phyloP scores from a whole-genome alignment of 1,140 invertebrate species.

The Heliconius hermathena region DNA sequence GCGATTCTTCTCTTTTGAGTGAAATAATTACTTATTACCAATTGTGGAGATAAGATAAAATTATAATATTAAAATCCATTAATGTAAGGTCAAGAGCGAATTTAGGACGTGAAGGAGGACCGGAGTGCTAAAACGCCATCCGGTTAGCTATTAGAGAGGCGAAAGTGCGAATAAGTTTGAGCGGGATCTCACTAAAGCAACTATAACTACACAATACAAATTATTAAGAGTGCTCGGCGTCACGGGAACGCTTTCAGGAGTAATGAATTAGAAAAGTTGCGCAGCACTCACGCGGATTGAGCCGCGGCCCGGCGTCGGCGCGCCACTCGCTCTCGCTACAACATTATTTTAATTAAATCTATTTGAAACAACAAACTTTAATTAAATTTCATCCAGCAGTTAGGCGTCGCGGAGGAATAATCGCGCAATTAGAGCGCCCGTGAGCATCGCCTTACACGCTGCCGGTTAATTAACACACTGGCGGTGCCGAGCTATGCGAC shows the following conservation, averaged over 20 bases:
- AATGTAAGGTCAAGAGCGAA: neutral
- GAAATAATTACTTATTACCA: conserved; percentile 42
- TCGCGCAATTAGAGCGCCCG: conserved; percentile 81
- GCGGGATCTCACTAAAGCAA: conserved; percentile 56
- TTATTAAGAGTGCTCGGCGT: conserved; percentile 80
- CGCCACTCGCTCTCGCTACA: conserved; percentile 74
- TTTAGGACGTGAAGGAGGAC: neutral
- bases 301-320: conserved; percentile 67
- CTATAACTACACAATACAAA: conserved; percentile 79
- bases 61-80: conserved; percentile 36
- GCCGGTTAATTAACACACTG: conserved; percentile 80
- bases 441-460: conserved; percentile 80
- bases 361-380: conserved; percentile 82
- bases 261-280: conserved; percentile 82
- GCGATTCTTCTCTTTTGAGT: conserved; percentile 42
- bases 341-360: conserved; percentile 82
- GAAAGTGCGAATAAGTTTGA: conserved; percentile 37
- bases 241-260: conserved; percentile 81
- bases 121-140: neutral
- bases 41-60: conserved; percentile 48
- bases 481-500: conserved; percentile 63
- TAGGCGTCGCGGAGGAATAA: conserved; percentile 81
- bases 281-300: conserved; percentile 80
- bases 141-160: neutral
- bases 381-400: conserved; percentile 82